Evolutionary conservation across 2,797 vertebrate genomes (phyloP).

Genomic region (Epinephelus awoara): DNA sequence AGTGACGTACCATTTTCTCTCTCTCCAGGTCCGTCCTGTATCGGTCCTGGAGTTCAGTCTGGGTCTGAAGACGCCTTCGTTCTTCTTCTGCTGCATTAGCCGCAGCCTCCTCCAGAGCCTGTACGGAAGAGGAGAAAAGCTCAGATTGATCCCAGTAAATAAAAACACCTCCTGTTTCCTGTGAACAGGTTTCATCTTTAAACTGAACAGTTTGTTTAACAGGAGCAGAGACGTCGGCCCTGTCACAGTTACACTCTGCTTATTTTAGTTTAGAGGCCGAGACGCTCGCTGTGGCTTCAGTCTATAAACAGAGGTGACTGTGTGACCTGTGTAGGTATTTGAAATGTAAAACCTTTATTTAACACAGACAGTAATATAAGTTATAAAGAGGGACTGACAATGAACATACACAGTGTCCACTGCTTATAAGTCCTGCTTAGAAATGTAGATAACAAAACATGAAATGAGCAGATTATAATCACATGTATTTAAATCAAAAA

Average conservation of each 20-base stretch:
- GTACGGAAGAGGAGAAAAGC: not conserved
- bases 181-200: not conserved
- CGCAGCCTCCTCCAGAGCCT: constrained; percentile 95
- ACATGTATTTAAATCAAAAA: not conserved
- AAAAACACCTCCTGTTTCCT: not conserved
- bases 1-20: constrained; percentile 90
- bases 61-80: constrained; percentile 91
- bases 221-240: not conserved
- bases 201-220: not conserved
- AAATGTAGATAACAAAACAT: not conserved
- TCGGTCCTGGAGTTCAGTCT: constrained; percentile 93
- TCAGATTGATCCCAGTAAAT: not conserved
- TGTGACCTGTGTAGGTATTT: not conserved
- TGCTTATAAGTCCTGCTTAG: not conserved
- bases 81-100: constrained; percentile 92
- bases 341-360: not conserved
- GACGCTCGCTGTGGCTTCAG: not conserved
- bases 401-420: not conserved
- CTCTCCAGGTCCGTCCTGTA: constrained; percentile 94
- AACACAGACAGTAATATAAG: not conserved
- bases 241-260: no score
- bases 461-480: no score
- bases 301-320: not conserved
- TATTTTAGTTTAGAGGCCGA: not conserved
- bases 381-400: constrained; percentile 6